Conservation (phyloP, 2,797 vertebrate genomes). For the Acipenser oxyrinchus region DNA sequence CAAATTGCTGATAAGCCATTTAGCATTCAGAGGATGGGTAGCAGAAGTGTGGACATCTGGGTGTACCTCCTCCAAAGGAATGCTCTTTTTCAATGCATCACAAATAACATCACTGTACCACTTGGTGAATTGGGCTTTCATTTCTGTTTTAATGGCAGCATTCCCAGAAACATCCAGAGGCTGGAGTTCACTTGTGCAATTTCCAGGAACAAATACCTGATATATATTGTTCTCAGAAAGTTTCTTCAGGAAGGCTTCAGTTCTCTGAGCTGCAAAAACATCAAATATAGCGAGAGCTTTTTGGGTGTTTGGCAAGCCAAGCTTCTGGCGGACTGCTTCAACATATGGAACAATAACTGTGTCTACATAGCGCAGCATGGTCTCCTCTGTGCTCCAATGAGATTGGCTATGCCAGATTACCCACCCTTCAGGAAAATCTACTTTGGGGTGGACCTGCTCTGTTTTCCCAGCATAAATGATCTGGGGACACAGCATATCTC, state of each 20-base stretch:
- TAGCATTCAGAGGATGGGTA: no score
- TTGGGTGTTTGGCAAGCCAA: background rate
- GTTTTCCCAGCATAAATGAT: background rate
- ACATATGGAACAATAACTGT: no score
- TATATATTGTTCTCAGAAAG: conserved; percentile 1
- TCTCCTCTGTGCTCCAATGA: background rate
- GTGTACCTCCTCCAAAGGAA: no score
- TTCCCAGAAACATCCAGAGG: background rate
- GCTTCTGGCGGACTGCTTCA: background rate
- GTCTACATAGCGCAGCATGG: background rate
- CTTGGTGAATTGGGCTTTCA: no score
- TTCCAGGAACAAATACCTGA: conserved; percentile 2
- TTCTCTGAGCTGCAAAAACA: conserved; percentile 3
- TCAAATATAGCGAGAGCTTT: background rate
- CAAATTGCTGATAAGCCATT: no score
- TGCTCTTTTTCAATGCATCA: background rate
- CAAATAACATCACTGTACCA: background rate
- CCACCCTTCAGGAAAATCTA: background rate
- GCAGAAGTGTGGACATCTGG: no score
- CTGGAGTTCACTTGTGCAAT: background rate
- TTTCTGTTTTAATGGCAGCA: background rate
- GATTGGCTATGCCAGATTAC: background rate
- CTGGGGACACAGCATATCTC: background rate
- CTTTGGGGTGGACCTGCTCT: no score
- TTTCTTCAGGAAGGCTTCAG: background rate